Conservation (phyloP, 2,888 invertebrate species). For the Pollenia amentaria region DNA sequence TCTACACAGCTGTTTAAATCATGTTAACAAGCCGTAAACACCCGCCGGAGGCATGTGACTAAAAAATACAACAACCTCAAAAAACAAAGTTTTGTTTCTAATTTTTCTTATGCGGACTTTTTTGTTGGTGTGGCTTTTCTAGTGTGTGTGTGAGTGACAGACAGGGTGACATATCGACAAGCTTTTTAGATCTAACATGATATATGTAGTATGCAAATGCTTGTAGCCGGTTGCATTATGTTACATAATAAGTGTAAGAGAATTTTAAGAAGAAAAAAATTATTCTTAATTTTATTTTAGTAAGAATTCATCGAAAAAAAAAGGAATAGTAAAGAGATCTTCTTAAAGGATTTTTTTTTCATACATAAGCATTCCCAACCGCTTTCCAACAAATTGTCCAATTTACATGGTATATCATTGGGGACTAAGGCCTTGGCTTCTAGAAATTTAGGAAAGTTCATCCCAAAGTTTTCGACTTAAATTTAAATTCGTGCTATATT, state of each 20-base stretch:
- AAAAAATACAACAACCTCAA: conserved; percentile 37
- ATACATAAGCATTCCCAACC: too few species aligned
- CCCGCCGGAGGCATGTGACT: conserved; percentile 73
- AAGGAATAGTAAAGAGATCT: too few species aligned
- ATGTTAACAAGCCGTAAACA: conserved; percentile 74
- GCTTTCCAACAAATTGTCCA: too few species aligned
- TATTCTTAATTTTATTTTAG: too few species aligned
- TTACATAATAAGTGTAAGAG: not conserved
- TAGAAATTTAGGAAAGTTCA: too few species aligned
- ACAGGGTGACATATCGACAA: conserved; percentile 73
- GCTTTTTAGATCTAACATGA: conserved; percentile 71
- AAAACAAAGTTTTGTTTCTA: conserved; percentile 37
- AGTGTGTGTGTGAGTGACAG: conserved; percentile 69
- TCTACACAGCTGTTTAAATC: conserved; percentile 71
- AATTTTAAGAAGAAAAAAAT: not conserved
- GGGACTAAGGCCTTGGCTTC: too few species aligned
- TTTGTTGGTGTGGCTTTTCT: conserved; percentile 13
- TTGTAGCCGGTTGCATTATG: conserved; percentile 14
- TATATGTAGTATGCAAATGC: conserved; percentile 59
- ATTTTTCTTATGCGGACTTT: not conserved
- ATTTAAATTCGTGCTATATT: too few species aligned
- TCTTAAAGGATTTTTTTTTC: too few species aligned
- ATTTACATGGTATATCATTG: too few species aligned
- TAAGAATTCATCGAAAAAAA: too few species aligned
- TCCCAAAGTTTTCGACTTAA: too few species aligned